Conservation (phyloP, 2,888 invertebrate genomes). For the Meloe dianella region DNA sequence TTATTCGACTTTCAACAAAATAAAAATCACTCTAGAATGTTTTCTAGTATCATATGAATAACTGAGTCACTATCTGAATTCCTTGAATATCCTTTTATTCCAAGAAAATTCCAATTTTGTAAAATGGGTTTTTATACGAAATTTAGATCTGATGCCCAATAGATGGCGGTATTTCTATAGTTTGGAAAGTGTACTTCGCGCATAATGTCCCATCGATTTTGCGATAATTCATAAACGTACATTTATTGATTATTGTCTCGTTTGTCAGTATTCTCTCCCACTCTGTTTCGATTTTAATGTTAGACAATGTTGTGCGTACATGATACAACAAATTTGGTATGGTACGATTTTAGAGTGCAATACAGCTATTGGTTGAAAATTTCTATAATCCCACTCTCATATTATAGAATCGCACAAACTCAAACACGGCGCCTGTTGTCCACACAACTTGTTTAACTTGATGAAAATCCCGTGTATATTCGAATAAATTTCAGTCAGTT, state of each 20-base stretch:
- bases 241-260: background rate
- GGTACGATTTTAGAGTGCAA: background rate
- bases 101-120: background rate
- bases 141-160: too few species aligned
- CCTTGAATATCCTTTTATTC: background rate
- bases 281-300: background rate
- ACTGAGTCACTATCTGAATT: background rate
- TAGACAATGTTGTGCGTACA: background rate
- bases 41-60: background rate
- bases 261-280: background rate
- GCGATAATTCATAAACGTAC: background rate
- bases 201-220: background rate
- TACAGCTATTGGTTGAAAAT: background rate
- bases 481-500: conserved; percentile 6
- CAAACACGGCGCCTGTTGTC: background rate
- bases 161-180: conserved; percentile 1
- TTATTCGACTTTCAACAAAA: background rate
- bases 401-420: background rate
- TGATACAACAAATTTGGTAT: background rate
- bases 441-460: background rate
- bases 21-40: background rate
- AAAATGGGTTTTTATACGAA: background rate
- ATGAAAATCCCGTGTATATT: background rate
- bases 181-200: background rate
- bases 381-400: background rate